phyloP scores from a whole-genome alignment of 2,888 invertebrate species.

The Carterocephalus palaemon region DNA sequence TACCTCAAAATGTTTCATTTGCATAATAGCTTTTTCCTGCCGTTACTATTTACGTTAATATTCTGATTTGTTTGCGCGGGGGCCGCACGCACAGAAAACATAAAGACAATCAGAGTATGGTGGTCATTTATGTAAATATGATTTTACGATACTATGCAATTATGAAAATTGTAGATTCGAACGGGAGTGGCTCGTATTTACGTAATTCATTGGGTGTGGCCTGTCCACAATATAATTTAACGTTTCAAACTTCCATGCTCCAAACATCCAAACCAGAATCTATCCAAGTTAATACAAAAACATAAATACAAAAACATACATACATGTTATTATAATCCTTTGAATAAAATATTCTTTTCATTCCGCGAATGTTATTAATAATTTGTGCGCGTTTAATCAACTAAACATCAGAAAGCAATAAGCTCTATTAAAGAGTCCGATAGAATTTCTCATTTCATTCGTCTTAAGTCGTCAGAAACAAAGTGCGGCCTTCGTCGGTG shows the following conservation, averaged over 20 bases:
- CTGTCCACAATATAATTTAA: conserved; percentile 35
- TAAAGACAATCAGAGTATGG: conserved; percentile 75
- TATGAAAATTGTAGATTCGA: conserved; percentile 60
- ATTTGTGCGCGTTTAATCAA: conserved; percentile 70
- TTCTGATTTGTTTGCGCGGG: conserved; percentile 71
- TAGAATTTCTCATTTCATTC: conserved; percentile 77
- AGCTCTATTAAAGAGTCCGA: conserved; percentile 70
- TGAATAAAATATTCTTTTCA: conserved; percentile 39
- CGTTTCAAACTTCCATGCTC: conserved; percentile 15
- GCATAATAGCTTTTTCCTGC: conserved; percentile 77
- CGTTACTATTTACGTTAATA: conserved; percentile 76
- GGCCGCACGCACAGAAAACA: conserved; percentile 76
- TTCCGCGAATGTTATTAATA: conserved; percentile 49
- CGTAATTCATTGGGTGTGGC: conserved; percentile 64
- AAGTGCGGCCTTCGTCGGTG: conserved; percentile 73
- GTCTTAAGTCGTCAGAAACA: conserved; percentile 77
- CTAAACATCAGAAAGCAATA: conserved; percentile 74
- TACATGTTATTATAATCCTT: conserved; percentile 27
- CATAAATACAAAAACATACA: conserved; percentile 26
- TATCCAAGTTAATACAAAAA: conserved; percentile 17
- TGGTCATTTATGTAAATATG: conserved; percentile 76
- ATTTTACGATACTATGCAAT: conserved; percentile 69
- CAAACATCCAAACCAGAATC: conserved; percentile 12
- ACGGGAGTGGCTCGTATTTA: conserved; percentile 66
- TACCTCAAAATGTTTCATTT: conserved; percentile 78